Evolutionary conservation across 2,797 vertebrate genomes (phyloP).

Genomic region (Helostoma temminkii): DNA sequence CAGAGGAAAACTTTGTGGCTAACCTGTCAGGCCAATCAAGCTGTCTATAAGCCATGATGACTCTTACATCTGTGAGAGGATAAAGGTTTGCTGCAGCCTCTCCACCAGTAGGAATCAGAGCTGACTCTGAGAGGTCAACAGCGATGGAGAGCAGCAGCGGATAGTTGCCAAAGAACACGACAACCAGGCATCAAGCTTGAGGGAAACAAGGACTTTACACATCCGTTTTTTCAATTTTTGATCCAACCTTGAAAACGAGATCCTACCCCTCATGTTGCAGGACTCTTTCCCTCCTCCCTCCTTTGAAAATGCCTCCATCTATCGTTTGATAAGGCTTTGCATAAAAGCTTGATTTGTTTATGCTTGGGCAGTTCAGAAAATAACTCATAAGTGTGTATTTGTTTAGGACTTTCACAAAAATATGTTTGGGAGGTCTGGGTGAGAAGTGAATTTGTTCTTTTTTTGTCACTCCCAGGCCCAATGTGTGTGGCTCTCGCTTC

Average conservation of each 20-base stretch:
- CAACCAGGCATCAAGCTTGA: conserved; percentile 32
- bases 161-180: conserved; percentile 52
- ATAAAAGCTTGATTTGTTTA: conserved; percentile 66
- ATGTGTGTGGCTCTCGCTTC: conserved; percentile 98
- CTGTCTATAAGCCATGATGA: conserved; percentile 61
- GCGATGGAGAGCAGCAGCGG: conserved; percentile 31
- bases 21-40: conserved; percentile 69
- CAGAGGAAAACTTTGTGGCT: conserved; percentile 66
- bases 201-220: conserved; percentile 63
- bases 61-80: conserved; percentile 75
- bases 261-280: conserved; percentile 22
- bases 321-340: conserved; percentile 55
- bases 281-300: conserved; percentile 7
- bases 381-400: conserved; percentile 62
- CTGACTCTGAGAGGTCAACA: conserved; percentile 15
- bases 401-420: conserved; percentile 51
- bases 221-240: conserved; percentile 63
- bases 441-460: conserved; percentile 52
- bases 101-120: conserved; percentile 31
- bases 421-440: conserved; percentile 56
- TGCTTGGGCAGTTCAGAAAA: conserved; percentile 50
- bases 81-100: conserved; percentile 48
- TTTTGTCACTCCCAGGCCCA: conserved; percentile 86
- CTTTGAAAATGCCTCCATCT: conserved; percentile 54
- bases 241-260: conserved; percentile 69